Percentiles rank a stretch among this genome's conserved stretches.
These are phyloP conservation scores for Syrphus vitripennis DNA, from an alignment of 2,888 invertebrate genomes.

Conservation along the genomic window DNA sequence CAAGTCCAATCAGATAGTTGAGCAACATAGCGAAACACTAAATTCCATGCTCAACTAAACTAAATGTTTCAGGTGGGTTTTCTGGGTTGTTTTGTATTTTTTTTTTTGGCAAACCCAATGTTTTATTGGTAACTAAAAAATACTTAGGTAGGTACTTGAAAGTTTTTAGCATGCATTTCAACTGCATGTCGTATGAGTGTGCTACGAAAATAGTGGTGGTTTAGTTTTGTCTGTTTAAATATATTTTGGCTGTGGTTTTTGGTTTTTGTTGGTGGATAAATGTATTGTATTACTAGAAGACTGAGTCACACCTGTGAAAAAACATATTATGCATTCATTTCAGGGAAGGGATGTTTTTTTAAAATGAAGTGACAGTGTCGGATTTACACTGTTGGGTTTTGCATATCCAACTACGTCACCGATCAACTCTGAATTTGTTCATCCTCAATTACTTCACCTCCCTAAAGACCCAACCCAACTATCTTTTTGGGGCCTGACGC, in stretches of 20 bases:
- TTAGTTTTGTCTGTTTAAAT: not conserved
- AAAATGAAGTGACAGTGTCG: not conserved
- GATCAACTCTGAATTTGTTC: no score
- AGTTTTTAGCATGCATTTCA: constrained; percentile 51
- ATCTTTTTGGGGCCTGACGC: no score
- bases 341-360: no score
- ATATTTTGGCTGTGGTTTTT: not conserved
- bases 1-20: constrained; percentile 65
- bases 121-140: constrained; percentile 3
- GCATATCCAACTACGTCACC: no score
- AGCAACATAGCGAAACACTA: constrained; percentile 52
- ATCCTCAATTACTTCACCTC: no score
- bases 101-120: not conserved
- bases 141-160: not conserved
- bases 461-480: no score
- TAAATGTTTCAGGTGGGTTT: constrained; percentile 26
- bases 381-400: no score
- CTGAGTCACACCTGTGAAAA: not conserved
- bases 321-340: not conserved
- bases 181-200: not conserved
- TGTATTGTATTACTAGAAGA: not conserved
- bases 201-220: not conserved
- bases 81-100: not conserved
- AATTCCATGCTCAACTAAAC: constrained; percentile 64
- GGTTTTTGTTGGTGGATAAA: not conserved